phyloP scores from a whole-genome alignment of 2,797 vertebrate genomes.

The Alauda arvensis region DNA sequence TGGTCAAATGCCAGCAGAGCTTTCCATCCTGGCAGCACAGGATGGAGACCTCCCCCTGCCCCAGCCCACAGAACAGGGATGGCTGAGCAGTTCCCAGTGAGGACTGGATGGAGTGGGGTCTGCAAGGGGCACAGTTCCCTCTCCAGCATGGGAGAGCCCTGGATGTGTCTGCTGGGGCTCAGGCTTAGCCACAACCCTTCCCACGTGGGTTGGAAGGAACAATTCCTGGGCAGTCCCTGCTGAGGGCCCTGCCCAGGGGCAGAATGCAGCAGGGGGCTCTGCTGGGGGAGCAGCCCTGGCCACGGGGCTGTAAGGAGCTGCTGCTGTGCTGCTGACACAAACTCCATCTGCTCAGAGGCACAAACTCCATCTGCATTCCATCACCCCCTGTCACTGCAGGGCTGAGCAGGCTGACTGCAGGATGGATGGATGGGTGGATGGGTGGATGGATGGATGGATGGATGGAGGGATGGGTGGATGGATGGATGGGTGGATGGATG shows the following conservation, averaged over 20 bases:
- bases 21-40: not conserved
- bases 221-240: not conserved
- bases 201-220: not conserved
- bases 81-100: not conserved
- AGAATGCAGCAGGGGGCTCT: not conserved
- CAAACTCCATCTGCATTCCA: not conserved
- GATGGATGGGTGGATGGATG: not conserved
- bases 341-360: not conserved
- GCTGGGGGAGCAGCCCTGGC: not conserved
- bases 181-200: not conserved
- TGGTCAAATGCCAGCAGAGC: not conserved
- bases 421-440: not conserved
- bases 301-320: accelerated
- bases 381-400: not conserved
- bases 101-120: not conserved
- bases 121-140: not conserved
- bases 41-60: not conserved
- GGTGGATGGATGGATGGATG: not conserved
- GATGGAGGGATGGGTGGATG: not conserved
- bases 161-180: not conserved
- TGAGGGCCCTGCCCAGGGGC: not conserved
- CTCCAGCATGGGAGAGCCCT: not conserved
- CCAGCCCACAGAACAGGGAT: accelerated
- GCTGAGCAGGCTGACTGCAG: not conserved
- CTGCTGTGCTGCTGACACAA: not conserved